phyloP scores from a whole-genome alignment of 2,113 vertebrate species.

The Nestor notabilis region DNA sequence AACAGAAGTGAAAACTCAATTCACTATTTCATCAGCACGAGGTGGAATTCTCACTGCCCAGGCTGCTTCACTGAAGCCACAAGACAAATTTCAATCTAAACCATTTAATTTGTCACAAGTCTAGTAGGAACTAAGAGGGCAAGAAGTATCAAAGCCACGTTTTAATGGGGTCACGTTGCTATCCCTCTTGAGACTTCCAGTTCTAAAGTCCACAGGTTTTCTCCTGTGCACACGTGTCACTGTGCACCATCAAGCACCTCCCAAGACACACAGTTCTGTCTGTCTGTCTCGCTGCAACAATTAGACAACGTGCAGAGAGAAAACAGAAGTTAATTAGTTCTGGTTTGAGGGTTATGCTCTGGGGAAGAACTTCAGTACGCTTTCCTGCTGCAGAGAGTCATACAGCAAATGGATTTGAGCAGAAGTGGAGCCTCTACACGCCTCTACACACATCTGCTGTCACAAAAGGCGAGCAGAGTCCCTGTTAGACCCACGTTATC shows the following conservation, averaged over 20 bases:
- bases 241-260: not conserved
- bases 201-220: not conserved
- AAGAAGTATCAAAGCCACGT: not conserved
- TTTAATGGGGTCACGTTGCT: not conserved
- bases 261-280: not conserved
- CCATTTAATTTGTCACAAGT: not conserved
- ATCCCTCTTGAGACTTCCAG: not conserved
- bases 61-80: not conserved
- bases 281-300: not conserved
- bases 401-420: not conserved
- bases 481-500: not conserved
- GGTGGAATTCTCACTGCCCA: not conserved
- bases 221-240: not conserved
- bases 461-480: not conserved
- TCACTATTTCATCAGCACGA: not conserved
- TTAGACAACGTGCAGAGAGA: not conserved
- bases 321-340: slow-evolving; percentile 1
- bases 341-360: not conserved
- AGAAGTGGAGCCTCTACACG: not conserved
- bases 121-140: not conserved
- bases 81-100: not conserved
- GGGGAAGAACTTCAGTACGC: not conserved
- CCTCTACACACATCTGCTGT: not conserved
- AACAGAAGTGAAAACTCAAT: not conserved
- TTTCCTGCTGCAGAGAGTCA: not conserved